Evolutionary conservation across 2,888 invertebrate genomes (phyloP).

Genomic region (Hypomecis atomaria): DNA sequence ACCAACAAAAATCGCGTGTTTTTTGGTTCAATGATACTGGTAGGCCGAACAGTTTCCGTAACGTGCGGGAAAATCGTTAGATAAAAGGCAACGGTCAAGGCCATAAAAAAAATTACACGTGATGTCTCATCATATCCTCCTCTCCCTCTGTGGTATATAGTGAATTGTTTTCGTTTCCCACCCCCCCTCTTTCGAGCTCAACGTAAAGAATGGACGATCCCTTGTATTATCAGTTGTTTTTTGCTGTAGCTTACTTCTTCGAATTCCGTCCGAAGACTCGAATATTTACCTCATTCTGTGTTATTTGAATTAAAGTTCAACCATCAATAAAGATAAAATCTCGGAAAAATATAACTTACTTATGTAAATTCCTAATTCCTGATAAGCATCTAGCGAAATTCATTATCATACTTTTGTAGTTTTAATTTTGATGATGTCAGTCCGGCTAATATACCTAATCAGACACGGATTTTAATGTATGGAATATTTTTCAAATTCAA

Average conservation of each 20-base stretch:
- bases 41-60: no score
- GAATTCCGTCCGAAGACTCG: conserved; percentile 39
- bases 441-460: background rate
- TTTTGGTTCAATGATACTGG: no score
- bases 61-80: no score
- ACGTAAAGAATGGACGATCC: no score
- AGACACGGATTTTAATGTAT: background rate
- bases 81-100: no score
- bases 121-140: no score
- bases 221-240: conserved; percentile 54
- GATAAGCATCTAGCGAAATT: conserved; percentile 22
- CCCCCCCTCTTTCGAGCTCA: no score
- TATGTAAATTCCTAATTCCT: conserved; percentile 8
- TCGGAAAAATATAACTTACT: conserved; percentile 12
- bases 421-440: conserved; percentile 1
- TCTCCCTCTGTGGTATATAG: no score
- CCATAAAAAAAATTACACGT: no score
- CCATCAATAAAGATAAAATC: background rate
- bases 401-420: conserved; percentile 8
- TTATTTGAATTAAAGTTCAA: background rate
- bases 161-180: no score
- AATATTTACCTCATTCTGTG: conserved; percentile 3
- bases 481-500: background rate
- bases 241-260: conserved; percentile 45
- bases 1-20: no score